Evolutionary conservation across 2,113 vertebrate species (phyloP), one percentile per base, ranked within the genome.

Genomic region (Gnathonemus longibarbis): DNA sequence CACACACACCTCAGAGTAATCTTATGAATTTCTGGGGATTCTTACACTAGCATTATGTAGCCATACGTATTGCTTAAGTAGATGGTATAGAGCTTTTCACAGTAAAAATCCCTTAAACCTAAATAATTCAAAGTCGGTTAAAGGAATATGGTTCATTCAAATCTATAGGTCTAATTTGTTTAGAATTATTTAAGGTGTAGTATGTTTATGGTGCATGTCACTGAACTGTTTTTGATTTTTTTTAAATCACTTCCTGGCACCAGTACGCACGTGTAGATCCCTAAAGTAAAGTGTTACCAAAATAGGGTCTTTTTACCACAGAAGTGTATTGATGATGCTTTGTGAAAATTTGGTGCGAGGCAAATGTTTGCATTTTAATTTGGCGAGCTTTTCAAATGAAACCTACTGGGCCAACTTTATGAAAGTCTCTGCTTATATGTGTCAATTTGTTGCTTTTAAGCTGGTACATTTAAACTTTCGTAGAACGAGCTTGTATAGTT

Each of bases 381-480:
- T 89, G 45, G 58, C 88, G 89, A 83, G 89, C 46, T 89, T 90
- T 90, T 91, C 31, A 88, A 89, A 84, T 89, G 89, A 87, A 87
- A 39, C 88, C 17, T 87, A 48, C 89, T 70, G 39, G 89, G 89
- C 9, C 66, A 91, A 85, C 89, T 49, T 87, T 91, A 88, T 31
- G 58, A 58, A 89, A 88, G n/a, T 31, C 52, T 74, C 50, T 62
- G 35, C 70, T 84, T n/a, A 85, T 5, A 89, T 91, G 90, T 90
- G 92, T 52, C 91, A 91, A 53, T 35, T 94, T 91, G 91, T 92
- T 92, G 91, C 87, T 95, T 95, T 91, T 70, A 90, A 88, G 80
- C 52, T 88, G 77, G 80, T 88, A 56, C 90, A 90, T 85, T 89
- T 91, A 86, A 86, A n/a, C 49, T 89, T 74, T 48, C 80, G 70